Evolutionary conservation across 2,797 vertebrate species (phyloP).

Genomic region (Cyclopterus lumpus): DNA sequence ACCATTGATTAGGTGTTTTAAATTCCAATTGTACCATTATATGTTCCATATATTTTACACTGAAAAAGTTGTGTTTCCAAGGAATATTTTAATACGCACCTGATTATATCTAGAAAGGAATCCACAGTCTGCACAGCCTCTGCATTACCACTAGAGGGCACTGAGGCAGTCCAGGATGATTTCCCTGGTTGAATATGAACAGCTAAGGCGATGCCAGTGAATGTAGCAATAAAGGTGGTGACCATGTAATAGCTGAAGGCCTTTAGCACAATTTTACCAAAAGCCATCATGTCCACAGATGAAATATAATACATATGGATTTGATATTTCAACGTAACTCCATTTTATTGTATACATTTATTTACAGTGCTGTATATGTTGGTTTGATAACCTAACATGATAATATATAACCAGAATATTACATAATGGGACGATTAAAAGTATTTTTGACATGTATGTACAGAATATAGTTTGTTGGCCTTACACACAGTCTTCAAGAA

Average conservation of each 20-base stretch:
- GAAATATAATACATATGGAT: conserved; percentile 26
- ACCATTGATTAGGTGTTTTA: background rate
- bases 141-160: conserved; percentile 75
- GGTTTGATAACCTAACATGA: background rate
- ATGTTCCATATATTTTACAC: background rate
- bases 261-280: conserved; percentile 85
- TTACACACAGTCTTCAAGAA: background rate
- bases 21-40: background rate
- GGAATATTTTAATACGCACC: conserved; percentile 66
- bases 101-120: conserved; percentile 88
- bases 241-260: conserved; percentile 87
- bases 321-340: background rate
- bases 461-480: too few species aligned
- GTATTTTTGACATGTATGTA: too few species aligned
- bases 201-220: conserved; percentile 75
- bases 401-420: background rate
- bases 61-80: background rate
- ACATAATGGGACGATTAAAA: too few species aligned
- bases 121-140: conserved; percentile 83
- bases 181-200: conserved; percentile 74
- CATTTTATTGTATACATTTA: background rate
- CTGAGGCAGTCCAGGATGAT: conserved; percentile 14
- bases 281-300: conserved; percentile 85
- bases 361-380: background rate
- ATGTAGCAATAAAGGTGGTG: conserved; percentile 81